These are phyloP conservation scores for Apogon talboti DNA, from an alignment of 2,797 vertebrate genomes.

Conservation along the genomic window DNA sequence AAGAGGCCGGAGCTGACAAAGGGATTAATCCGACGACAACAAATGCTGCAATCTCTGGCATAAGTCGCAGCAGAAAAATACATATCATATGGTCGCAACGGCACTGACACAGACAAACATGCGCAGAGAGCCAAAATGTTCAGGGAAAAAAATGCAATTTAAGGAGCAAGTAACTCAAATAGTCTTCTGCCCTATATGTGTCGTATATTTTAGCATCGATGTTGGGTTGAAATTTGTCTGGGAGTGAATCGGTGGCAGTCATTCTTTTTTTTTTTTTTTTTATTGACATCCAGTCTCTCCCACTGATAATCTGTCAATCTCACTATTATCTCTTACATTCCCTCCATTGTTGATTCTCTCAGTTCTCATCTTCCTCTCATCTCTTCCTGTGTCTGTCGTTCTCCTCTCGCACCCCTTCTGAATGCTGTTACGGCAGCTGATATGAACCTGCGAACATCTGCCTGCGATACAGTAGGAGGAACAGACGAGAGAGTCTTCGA, in stretches of 20 bases:
- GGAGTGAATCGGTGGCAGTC: conserved; percentile 27
- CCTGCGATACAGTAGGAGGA: conserved; percentile 66
- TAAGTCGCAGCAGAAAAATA: conserved; percentile 67
- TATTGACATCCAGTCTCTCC: conserved; percentile 63
- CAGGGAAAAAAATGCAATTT: conserved; percentile 18
- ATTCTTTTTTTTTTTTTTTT: conserved; percentile 19
- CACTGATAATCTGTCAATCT: conserved; percentile 70
- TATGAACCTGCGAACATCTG: conserved; percentile 79
- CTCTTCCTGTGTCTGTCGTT: conserved; percentile 55
- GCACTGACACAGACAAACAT: conserved; percentile 54
- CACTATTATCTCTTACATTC: conserved; percentile 64
- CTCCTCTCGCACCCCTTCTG: conserved; percentile 52
- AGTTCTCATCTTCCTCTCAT: conserved; percentile 38
- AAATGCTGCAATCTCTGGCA: conserved; percentile 78
- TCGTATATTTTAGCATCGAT: conserved; percentile 30
- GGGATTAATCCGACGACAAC: conserved; percentile 81
- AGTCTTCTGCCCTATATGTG: conserved; percentile 21
- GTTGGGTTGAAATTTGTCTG: conserved; percentile 11
- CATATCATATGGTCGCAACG: conserved; percentile 70
- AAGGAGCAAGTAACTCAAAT: conserved; percentile 18
- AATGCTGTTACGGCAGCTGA: conserved; percentile 56
- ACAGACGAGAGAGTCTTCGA: conserved; percentile 63
- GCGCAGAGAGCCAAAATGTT: conserved; percentile 29
- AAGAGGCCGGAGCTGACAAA: conserved; percentile 80
- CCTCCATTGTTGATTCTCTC: conserved; percentile 49